phyloP scores from a whole-genome alignment of 1,140 invertebrate species.

The Drosophila mojavensis region DNA sequence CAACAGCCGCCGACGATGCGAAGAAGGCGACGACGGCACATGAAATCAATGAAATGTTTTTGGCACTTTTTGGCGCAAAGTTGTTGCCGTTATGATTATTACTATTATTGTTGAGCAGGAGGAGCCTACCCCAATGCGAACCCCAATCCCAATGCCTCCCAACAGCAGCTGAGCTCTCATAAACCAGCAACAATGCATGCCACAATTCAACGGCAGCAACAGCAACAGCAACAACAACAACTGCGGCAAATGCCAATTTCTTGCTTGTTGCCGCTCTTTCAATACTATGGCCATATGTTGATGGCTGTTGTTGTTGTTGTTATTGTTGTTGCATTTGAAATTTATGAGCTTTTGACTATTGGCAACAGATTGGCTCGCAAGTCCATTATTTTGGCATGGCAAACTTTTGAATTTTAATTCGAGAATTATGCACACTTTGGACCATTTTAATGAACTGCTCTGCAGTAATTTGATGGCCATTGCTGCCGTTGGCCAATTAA shows the following conservation, averaged over 20 bases:
- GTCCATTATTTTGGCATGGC: conserved; percentile 74
- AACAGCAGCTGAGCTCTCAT: conserved; percentile 17
- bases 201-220: conserved; percentile 49
- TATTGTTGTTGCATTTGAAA: conserved; percentile 66
- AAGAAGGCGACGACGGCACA: conserved; percentile 28
- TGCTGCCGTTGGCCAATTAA: conserved; percentile 55
- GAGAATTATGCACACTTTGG: conserved; percentile 70
- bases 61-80: conserved; percentile 76
- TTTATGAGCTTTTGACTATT: conserved; percentile 82
- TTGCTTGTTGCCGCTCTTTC: conserved; percentile 51
- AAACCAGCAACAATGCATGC: conserved; percentile 69
- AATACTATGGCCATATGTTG: conserved; percentile 72
- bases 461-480: conserved; percentile 49
- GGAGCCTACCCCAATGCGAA: neutral
- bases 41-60: conserved; percentile 77
- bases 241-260: conserved; percentile 42
- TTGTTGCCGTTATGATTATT: conserved; percentile 78
- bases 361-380: conserved; percentile 75
- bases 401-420: conserved; percentile 82
- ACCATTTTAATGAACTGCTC: conserved; percentile 64
- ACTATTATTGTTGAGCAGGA: conserved; percentile 68
- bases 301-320: conserved; percentile 37
- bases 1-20: conserved; percentile 54
- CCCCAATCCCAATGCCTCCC: neutral
- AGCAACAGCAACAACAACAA: conserved; percentile 2